Percentiles rank a stretch among this genome's conserved stretches.
phyloP scores from a whole-genome alignment of 2,888 invertebrate genomes.

The Cheilosia vernalis region DNA sequence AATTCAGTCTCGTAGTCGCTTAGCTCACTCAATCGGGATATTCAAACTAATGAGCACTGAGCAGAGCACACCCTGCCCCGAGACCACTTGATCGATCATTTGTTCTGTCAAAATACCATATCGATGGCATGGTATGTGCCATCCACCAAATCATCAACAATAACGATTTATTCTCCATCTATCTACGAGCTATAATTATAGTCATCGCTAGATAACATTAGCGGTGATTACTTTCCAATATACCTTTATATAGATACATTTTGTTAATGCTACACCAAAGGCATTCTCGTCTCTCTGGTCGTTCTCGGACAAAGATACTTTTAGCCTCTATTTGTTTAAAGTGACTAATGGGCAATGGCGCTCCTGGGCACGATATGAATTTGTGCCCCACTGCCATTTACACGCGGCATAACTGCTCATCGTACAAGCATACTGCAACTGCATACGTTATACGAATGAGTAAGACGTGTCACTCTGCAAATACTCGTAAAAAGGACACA shows the following conservation, averaged over 20 bases:
- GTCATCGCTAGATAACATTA: slow-evolving; percentile 28
- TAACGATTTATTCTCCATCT: slow-evolving; percentile 23
- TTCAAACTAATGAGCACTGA: slow-evolving; percentile 13
- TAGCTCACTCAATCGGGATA: neutral
- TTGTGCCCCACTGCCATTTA: slow-evolving; percentile 39
- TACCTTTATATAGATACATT: slow-evolving; percentile 13
- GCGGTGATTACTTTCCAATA: slow-evolving; percentile 46
- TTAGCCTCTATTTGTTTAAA: slow-evolving; percentile 46
- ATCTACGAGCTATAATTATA: slow-evolving; percentile 27
- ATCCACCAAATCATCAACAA: slow-evolving; percentile 6
- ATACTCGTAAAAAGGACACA: slow-evolving; percentile 16
- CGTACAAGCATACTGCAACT: neutral
- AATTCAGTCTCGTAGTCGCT: slow-evolving; percentile 6
- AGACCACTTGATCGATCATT: slow-evolving; percentile 51
- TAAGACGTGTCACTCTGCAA: slow-evolving; percentile 15
- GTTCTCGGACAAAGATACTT: slow-evolving; percentile 5
- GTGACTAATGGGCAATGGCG: slow-evolving; percentile 53
- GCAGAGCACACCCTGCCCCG: neutral
- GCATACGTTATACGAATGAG: neutral
- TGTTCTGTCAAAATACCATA: slow-evolving; percentile 54
- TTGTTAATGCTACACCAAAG: slow-evolving; percentile 5
- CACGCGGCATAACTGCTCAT: slow-evolving; percentile 52
- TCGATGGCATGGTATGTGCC: slow-evolving; percentile 17
- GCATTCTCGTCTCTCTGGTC: too few relatives aligned
- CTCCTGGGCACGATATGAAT: slow-evolving; percentile 46